Evolutionary conservation across 2,797 vertebrate genomes (phyloP).

Genomic region (Glyptemys insculpta): DNA sequence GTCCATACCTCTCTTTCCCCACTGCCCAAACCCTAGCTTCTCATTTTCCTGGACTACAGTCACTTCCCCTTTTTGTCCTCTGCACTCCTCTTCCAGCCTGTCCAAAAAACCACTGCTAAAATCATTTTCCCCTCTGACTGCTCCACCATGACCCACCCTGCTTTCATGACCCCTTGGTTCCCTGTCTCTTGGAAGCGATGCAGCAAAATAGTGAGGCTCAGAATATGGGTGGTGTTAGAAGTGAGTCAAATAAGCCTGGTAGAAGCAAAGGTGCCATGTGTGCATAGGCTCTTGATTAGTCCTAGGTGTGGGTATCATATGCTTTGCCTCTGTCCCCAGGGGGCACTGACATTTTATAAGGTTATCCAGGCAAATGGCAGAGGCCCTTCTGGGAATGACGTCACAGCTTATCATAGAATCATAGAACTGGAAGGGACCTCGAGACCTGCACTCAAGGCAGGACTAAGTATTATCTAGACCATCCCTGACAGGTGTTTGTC

Average conservation of each 20-base stretch:
- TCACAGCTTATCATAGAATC: background rate
- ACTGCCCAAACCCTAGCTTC: background rate
- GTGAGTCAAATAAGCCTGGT: rapidly evolving
- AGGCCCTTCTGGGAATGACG: background rate
- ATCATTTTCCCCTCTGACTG: background rate
- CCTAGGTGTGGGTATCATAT: background rate
- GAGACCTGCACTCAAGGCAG: too few species aligned
- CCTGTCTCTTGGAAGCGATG: rapidly evolving
- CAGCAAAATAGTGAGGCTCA: background rate
- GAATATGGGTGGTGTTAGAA: background rate
- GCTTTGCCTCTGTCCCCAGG: rapidly evolving
- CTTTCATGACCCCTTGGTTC: rapidly evolving
- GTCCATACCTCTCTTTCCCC: background rate
- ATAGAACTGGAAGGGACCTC: too few species aligned
- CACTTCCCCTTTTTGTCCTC: background rate
- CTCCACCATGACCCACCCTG: background rate
- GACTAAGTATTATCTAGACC: too few species aligned
- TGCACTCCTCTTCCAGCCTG: background rate
- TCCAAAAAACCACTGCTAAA: background rate
- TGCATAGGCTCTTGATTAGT: background rate
- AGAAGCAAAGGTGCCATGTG: background rate
- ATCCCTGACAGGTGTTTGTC: too few species aligned
- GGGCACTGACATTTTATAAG: background rate
- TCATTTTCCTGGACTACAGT: background rate
- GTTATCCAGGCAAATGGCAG: background rate